A percentile compares a stretch with the other conserved stretches of the same genome.
These are phyloP conservation scores for Aulostomus chinensis DNA, from an alignment of 2,797 vertebrate genomes.

Conservation along the genomic window DNA sequence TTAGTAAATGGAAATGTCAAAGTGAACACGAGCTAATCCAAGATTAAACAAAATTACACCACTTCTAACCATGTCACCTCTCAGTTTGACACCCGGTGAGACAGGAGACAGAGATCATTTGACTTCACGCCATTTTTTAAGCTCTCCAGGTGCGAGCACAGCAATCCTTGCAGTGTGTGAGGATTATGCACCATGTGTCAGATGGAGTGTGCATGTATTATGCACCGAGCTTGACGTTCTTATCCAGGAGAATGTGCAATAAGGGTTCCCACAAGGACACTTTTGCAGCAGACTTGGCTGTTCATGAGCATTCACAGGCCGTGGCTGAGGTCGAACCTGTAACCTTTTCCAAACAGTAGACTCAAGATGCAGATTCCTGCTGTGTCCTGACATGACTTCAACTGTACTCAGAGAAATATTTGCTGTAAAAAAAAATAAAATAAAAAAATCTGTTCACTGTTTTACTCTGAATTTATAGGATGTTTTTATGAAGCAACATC, in stretches of 20 bases:
- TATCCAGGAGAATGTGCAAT: conserved; percentile 21
- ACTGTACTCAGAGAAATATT: not conserved
- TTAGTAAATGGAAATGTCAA: conserved; percentile 69
- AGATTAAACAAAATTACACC: conserved; percentile 74
- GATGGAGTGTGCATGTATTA: conserved; percentile 14
- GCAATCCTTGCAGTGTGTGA: conserved; percentile 45
- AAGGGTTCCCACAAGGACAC: conserved; percentile 15
- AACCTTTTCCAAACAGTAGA: too few relatives aligned
- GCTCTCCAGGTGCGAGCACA: conserved; percentile 58
- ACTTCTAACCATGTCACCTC: conserved; percentile 57
- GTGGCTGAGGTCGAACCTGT: conserved; percentile 2
- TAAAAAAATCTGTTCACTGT: too few relatives aligned
- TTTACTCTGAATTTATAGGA: too few relatives aligned
- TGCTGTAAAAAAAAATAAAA: not conserved
- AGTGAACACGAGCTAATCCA: conserved; percentile 72
- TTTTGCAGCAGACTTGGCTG: not conserved
- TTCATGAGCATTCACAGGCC: conserved; percentile 1
- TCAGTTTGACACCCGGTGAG: conserved; percentile 57
- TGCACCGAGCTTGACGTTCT: conserved; percentile 25
- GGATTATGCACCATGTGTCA: conserved; percentile 65
- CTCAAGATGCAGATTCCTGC: too few relatives aligned
- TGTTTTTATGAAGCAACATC: too few relatives aligned
- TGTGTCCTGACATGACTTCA: not conserved
- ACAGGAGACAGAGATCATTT: conserved; percentile 79
- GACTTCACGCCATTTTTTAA: conserved; percentile 61